Conservation (phyloP, 1,140 invertebrate species). For the Cydia pomonella region DNA sequence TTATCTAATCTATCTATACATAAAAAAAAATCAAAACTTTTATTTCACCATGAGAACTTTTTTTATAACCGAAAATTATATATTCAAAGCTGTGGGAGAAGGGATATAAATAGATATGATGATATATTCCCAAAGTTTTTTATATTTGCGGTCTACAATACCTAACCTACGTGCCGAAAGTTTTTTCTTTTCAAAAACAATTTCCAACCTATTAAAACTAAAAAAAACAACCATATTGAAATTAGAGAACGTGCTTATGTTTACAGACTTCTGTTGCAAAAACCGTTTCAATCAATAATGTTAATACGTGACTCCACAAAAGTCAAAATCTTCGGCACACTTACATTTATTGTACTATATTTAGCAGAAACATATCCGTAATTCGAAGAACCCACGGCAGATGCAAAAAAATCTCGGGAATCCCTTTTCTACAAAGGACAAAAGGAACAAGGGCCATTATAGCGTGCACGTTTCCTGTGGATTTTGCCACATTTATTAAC, state of each 20-base stretch:
- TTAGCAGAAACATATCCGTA: conserved; percentile 10
- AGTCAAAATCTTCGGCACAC: conserved; percentile 8
- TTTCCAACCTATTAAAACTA: too few species aligned
- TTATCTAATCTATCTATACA: too few species aligned
- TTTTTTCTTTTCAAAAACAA: too few species aligned
- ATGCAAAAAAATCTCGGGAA: conserved; percentile 16
- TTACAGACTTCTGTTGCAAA: neutral
- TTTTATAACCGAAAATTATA: too few species aligned
- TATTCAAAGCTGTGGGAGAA: too few species aligned
- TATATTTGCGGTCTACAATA: too few species aligned
- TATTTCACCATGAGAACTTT: too few species aligned
- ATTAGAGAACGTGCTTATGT: neutral
- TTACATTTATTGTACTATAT: conserved; percentile 16
- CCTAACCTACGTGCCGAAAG: too few species aligned
- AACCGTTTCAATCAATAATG: neutral
- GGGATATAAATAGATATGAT: too few species aligned
- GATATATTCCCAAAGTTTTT: too few species aligned
- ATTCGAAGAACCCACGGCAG: neutral
- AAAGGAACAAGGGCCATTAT: conserved; percentile 1
- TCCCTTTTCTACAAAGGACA: conserved; percentile 10
- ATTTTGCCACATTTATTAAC: neutral
- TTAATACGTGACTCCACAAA: conserved; percentile 21
- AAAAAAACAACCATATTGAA: neutral
- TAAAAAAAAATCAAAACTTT: too few species aligned
- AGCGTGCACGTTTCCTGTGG: neutral